Base-by-base conservation (phyloP, 2,888 invertebrate genomes). In the Sinhomidia bicolor region DNA sequence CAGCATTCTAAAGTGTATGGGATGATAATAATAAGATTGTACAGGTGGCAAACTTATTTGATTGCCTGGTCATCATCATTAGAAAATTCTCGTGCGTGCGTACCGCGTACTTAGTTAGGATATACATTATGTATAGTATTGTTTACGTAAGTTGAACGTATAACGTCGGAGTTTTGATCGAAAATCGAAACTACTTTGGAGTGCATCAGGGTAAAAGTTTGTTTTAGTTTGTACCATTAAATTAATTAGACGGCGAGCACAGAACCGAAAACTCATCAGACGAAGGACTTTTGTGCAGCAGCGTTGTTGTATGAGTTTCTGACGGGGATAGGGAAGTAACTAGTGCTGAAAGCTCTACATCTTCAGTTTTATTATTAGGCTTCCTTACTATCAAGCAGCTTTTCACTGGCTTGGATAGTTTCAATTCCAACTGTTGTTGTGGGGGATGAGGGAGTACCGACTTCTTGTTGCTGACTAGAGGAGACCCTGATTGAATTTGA, bases 381-480 rank as follows among this genome's bases (percentile, higher is more conserved):
- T 88, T 88, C 51, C 68, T 54, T 36, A 76, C 82, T 74, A 82
- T 74, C 60, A 88, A 88, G 88, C 88, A 88, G 20, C 88, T 82
- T 88, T 88, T 88, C 82, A 81, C 88, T 76, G 88, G 88, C 88
- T 82, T 88, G 88, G 65, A 76, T 14, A 36, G 36, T 41, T 54
- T 88, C 88, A 54, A 78, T 62, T 88, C 88, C 82, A 82, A 41
- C 76, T 44, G 62, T 23, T 41, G 88, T 82, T 57, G 88, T 54
- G 88, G 78, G 62, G 60, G 71, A 60, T 51, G 85, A 60, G 6
- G 60, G 23, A 17, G 17, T 29, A 3, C 32, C 32, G 54, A 12
- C 85, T 14, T 32, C 85, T 26, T 76, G 47, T 47, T 60, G 47
- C 7, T 78, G 76, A 88, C 78, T 78, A 78, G n/a, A n/a, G n/a